Percentiles rank a stretch among this genome's conserved stretches.
phyloP scores from a whole-genome alignment of 2,797 vertebrate species.

The Diceros bicornis region DNA sequence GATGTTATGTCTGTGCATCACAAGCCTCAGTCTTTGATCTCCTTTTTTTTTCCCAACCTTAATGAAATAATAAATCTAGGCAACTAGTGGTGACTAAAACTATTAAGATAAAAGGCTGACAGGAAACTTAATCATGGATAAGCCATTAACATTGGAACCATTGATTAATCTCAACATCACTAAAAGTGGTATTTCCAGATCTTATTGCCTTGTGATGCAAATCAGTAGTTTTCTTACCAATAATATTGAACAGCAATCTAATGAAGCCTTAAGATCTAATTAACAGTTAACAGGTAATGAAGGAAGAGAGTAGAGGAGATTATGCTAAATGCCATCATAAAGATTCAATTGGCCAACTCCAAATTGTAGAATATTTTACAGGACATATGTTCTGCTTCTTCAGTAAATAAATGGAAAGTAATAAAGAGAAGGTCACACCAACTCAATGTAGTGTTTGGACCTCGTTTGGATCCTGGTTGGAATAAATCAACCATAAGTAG shows the following conservation, averaged over 20 bases:
- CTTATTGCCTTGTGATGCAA: not conserved
- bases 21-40: not conserved
- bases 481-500: not conserved
- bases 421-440: not conserved
- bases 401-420: not conserved
- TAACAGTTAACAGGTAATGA: not conserved
- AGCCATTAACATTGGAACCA: not conserved
- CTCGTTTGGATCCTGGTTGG: not conserved
- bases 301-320: not conserved
- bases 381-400: not conserved
- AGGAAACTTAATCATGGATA: not conserved
- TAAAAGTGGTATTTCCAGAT: not conserved
- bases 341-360: not conserved
- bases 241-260: not conserved
- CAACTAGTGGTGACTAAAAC: not conserved
- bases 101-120: not conserved
- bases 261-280: not conserved
- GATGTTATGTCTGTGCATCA: not conserved
- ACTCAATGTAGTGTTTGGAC: not conserved
- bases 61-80: conserved; percentile 7
- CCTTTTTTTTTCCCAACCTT: not conserved
- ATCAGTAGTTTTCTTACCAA: not conserved
- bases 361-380: not conserved
- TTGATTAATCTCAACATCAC: not conserved
- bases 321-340: not conserved